A percentile compares a stretch with the other conserved stretches of the same genome.
phyloP scores from a whole-genome alignment of 2,888 invertebrate genomes.

The Xanthia togata region DNA sequence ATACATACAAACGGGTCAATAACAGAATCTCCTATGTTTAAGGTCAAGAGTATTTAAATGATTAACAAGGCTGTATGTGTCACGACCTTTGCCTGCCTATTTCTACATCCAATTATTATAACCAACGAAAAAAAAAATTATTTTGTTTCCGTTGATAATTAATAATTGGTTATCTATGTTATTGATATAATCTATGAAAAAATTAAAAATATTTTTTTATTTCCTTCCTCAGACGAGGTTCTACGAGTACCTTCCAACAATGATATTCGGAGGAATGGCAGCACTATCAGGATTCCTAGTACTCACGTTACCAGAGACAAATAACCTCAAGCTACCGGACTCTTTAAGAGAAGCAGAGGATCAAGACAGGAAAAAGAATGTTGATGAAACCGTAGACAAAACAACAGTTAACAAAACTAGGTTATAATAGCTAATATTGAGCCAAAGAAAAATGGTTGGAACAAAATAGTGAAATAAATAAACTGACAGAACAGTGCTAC shows the following conservation, averaged over 20 bases:
- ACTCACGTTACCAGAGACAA: slow-evolving; percentile 91
- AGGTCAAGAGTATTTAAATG: neutral
- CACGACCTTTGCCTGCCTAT: slow-evolving; percentile 3
- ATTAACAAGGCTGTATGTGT: slow-evolving; percentile 22
- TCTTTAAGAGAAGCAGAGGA: slow-evolving; percentile 91
- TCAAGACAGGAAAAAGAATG: slow-evolving; percentile 75
- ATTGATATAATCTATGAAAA: neutral
- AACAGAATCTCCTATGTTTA: neutral
- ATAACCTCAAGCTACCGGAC: slow-evolving; percentile 91
- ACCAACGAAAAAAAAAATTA: neutral
- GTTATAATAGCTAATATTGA: slow-evolving; percentile 65
- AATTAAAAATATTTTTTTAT: neutral
- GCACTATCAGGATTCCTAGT: slow-evolving; percentile 89
- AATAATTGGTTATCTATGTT: neutral
- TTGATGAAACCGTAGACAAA: slow-evolving; percentile 62
- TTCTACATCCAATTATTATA: slow-evolving; percentile 11
- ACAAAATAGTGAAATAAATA: slow-evolving; percentile 51
- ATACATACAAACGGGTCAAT: neutral
- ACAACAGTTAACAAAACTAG: slow-evolving; percentile 69
- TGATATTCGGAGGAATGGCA: slow-evolving; percentile 91
- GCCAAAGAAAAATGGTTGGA: slow-evolving; percentile 49
- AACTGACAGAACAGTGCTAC: too few relatives aligned
- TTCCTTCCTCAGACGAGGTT: slow-evolving; percentile 78
- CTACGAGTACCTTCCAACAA: slow-evolving; percentile 89
- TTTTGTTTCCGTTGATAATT: neutral